Evolutionary conservation across 1,140 invertebrate genomes (phyloP).

Genomic region (Drosophila nigrodunni): DNA sequence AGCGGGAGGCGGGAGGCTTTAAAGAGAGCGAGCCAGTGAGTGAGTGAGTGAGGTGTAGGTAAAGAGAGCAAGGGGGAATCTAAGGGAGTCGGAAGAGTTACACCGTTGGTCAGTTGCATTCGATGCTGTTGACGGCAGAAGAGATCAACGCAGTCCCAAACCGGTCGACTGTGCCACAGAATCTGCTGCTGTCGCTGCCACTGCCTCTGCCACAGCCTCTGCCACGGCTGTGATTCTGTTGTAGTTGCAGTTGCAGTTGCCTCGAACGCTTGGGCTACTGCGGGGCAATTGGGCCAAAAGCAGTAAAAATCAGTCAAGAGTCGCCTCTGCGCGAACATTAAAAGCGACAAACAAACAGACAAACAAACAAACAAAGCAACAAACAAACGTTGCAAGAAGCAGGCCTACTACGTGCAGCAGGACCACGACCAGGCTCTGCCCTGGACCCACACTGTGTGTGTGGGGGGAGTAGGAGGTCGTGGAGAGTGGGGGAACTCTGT

Average conservation of each 20-base stretch:
- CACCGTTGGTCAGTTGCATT: not conserved
- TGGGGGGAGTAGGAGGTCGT: not conserved
- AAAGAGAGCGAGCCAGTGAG: no score
- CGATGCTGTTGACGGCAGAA: constrained; percentile 40
- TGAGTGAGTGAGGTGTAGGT: no score
- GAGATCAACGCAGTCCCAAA: constrained; percentile 51
- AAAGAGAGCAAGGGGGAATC: no score
- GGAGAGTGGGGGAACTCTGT: constrained; percentile 1
- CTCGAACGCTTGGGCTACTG: constrained; percentile 54
- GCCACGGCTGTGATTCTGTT: not conserved
- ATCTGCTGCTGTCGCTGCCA: not conserved
- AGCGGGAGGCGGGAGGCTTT: not conserved
- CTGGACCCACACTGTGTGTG: constrained; percentile 6
- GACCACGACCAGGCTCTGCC: not conserved
- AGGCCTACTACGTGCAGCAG: constrained; percentile 8
- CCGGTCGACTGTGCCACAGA: not conserved
- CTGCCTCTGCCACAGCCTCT: not conserved
- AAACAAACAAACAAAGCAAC: constrained; percentile 49
- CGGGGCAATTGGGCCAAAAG: constrained; percentile 81
- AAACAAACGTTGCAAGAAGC: constrained; percentile 12
- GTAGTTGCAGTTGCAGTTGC: not conserved
- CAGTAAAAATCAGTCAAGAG: constrained; percentile 83
- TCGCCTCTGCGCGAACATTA: constrained; percentile 73
- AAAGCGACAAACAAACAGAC: constrained; percentile 81
- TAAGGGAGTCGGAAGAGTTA: no score